phyloP scores from a whole-genome alignment of 2,797 vertebrate genomes.

The Squalus acanthias region DNA sequence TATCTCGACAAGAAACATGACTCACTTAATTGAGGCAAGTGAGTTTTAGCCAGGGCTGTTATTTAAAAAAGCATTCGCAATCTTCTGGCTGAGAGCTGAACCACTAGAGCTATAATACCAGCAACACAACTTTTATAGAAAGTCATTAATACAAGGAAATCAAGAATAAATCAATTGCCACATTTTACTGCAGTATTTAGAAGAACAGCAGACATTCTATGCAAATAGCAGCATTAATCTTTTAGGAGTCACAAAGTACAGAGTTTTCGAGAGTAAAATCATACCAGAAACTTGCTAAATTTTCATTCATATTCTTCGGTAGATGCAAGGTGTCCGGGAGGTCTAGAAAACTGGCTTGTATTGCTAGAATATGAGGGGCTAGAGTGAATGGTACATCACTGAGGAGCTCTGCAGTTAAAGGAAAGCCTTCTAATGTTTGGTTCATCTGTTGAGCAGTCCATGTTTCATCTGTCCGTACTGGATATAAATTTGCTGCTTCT shows the following conservation, averaged over 20 bases:
- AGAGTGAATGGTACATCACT: conserved; percentile 85
- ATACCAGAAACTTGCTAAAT: conserved; percentile 80
- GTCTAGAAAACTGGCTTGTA: conserved; percentile 61
- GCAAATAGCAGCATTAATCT: conserved; percentile 18
- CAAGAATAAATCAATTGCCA: neutral
- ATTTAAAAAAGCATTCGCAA: neutral
- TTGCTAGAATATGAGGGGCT: conserved; percentile 78
- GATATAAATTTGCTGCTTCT: neutral
- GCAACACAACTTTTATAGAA: neutral
- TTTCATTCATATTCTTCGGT: conserved; percentile 68
- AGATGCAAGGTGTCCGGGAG: conserved; percentile 67
- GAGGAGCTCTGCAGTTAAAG: conserved; percentile 72
- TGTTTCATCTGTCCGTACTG: neutral
- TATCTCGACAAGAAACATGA: no score
- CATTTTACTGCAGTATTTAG: neutral
- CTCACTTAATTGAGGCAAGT: neutral
- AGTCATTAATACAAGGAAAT: neutral
- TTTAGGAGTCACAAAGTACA: conserved; percentile 72
- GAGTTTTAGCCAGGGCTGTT: neutral
- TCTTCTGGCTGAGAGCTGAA: neutral
- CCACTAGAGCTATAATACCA: neutral
- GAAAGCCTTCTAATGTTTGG: conserved; percentile 52
- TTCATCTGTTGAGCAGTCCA: conserved; percentile 43
- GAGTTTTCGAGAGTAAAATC: conserved; percentile 96
- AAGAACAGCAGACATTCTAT: neutral